Evolutionary conservation across 2,888 invertebrate species (phyloP).

Genomic region (Eilema griseolum): DNA sequence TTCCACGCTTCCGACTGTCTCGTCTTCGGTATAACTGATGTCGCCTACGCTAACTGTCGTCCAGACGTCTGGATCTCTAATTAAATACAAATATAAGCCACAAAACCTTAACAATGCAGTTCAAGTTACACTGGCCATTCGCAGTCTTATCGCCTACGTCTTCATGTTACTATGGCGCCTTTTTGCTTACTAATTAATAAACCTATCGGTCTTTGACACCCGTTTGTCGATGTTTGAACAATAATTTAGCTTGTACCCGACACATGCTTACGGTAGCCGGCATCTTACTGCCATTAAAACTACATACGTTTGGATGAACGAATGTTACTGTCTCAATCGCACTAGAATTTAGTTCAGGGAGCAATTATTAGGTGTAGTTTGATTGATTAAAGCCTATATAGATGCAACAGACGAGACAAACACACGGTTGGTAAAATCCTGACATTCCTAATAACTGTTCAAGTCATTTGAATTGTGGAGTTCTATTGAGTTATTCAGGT

Average conservation of each 20-base stretch:
- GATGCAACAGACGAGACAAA: neutral
- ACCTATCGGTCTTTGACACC: conserved; percentile 82
- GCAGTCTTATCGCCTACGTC: conserved; percentile 73
- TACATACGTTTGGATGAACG: neutral
- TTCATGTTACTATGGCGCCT: conserved; percentile 67
- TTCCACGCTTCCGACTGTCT: conserved; percentile 42
- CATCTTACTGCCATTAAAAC: neutral
- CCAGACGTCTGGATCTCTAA: conserved; percentile 62
- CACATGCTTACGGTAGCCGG: conserved; percentile 48
- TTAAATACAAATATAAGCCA: conserved; percentile 35
- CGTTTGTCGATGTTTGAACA: conserved; percentile 66
- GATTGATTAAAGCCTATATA: neutral
- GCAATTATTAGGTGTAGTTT: neutral
- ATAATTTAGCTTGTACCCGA: conserved; percentile 61
- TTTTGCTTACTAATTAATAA: conserved; percentile 82
- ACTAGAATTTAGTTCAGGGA: neutral
- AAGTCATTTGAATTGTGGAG: no score
- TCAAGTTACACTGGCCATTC: conserved; percentile 55
- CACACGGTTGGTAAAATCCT: neutral
- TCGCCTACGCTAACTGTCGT: conserved; percentile 68
- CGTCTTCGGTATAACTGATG: conserved; percentile 61
- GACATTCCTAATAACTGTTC: neutral
- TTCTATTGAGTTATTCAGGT: no score
- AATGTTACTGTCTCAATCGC: neutral
- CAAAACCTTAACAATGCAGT: conserved; percentile 50